Base-by-base conservation (phyloP, 2,888 invertebrate genomes). In the Lamellibrachia columna region DNA sequence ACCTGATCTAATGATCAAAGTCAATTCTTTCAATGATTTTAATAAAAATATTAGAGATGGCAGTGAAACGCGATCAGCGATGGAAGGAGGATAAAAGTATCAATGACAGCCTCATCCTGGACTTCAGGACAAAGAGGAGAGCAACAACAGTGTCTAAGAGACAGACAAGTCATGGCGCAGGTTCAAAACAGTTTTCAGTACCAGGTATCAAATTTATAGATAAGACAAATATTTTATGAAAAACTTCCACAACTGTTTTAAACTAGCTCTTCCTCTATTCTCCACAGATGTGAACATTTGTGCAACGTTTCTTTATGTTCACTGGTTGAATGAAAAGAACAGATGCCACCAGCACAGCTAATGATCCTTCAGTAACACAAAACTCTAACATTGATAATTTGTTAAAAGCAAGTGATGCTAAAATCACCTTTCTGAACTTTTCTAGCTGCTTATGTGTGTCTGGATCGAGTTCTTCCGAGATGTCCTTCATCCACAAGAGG, bases 381-480 rank as follows among this genome's bases (percentile, higher is more conserved):
- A 75, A 75, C 75, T 75, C 75, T 75, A 4, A 75, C 6, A n/a
- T 75, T 15, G 75, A 75, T 22, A 75, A 75, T n/a, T 22, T 75
- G n/a, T 22, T 75, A 75, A 75, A n/a, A 15, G 75, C 6, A 11
- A 15, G 75, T 22, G 22, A 75, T 22, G 22, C 91, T 28, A 15
- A 58, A 58, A 92, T 91, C 28, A 98, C 99, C 96, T 98, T 99
- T 94, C 99, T 97, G 96, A 99, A 99, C 96, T 98, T 98, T 95
- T 99, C 99, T 94, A 99, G 97, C 92, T 99, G 99, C 95, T 98
- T 98, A 93, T 98, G 98, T 0, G 99, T 98, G 96, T 99, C 99
- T 0, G 99, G 99, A 96, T 99, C 99, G 75, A 99, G 97, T 96
- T 99, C 98, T 93, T 98, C 98, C 90, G 99, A 99, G 1, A 98